phyloP scores from a whole-genome alignment of 2,797 vertebrate species.

The Monodelphis domestica region DNA sequence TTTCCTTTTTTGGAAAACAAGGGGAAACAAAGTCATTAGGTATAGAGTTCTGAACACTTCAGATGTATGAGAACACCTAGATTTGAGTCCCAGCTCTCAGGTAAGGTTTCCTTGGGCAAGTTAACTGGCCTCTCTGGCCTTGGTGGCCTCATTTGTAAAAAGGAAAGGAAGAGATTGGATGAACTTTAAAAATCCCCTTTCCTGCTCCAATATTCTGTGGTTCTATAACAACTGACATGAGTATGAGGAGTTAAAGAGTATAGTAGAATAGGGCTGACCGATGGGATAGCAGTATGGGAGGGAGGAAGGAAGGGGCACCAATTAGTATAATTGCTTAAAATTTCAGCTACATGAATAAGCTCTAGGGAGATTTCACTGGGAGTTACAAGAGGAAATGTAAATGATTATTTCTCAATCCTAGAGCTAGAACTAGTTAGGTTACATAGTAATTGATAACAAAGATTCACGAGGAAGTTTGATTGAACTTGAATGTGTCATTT shows the following conservation, averaged over 20 bases:
- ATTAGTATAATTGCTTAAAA: not conserved
- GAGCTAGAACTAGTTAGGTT: not conserved
- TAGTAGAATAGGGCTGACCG: not conserved
- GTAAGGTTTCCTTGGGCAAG: not conserved
- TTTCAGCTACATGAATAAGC: not conserved
- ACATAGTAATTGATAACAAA: not conserved
- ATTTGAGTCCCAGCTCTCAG: not conserved
- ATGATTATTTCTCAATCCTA: not conserved
- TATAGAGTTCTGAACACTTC: not conserved
- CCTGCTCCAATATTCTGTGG: not conserved
- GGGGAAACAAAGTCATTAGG: not conserved
- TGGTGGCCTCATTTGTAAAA: not conserved
- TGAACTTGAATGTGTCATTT: not conserved
- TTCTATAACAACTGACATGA: not conserved
- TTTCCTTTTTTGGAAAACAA: not conserved
- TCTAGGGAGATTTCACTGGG: not conserved
- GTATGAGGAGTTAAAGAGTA: not conserved
- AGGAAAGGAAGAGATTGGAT: not conserved
- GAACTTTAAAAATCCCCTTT: not conserved
- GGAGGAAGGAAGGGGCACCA: not conserved
- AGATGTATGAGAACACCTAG: not conserved
- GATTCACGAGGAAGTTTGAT: not conserved
- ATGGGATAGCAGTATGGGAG: not conserved
- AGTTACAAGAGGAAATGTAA: not conserved
- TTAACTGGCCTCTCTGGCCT: not conserved